Percentiles rank a stretch among this genome's conserved stretches.
Evolutionary conservation across 2,113 vertebrate species (phyloP).

Genomic region (Leucopsar rothschildi): DNA sequence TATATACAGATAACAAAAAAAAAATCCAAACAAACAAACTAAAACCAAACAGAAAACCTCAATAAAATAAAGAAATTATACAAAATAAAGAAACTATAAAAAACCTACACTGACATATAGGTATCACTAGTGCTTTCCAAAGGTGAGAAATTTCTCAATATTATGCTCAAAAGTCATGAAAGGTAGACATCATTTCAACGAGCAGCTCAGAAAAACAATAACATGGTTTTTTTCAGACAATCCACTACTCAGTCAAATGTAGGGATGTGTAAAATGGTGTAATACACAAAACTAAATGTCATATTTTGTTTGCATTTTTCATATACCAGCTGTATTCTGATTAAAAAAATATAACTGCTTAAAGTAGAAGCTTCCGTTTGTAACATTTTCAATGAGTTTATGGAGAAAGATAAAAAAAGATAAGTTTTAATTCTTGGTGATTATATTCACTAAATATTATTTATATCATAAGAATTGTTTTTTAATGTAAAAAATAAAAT

Average conservation of each 20-base stretch:
- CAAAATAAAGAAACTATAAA: no score
- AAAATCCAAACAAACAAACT: neutral
- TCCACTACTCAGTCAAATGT: neutral
- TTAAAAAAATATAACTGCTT: neutral
- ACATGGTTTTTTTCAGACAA: neutral
- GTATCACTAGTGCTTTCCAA: neutral
- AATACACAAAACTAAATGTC: neutral
- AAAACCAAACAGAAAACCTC: neutral
- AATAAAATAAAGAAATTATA: neutral
- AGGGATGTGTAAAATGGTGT: neutral
- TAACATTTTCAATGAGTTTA: neutral
- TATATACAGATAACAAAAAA: rapidly evolving
- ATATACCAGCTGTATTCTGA: neutral
- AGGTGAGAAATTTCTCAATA: neutral
- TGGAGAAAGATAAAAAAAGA: neutral
- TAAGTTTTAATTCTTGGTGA: neutral
- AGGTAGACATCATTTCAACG: neutral
- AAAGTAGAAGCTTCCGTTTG: neutral
- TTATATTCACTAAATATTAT: neutral
- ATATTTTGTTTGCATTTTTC: neutral
- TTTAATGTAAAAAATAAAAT: neutral
- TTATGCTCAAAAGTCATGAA: neutral
- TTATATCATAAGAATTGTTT: neutral
- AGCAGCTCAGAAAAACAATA: neutral
- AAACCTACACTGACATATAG: neutral